Evolutionary conservation across 2,113 vertebrate species (phyloP), one percentile per base, ranked within the genome.

Genomic region (Eulacestoma nigropectus): DNA sequence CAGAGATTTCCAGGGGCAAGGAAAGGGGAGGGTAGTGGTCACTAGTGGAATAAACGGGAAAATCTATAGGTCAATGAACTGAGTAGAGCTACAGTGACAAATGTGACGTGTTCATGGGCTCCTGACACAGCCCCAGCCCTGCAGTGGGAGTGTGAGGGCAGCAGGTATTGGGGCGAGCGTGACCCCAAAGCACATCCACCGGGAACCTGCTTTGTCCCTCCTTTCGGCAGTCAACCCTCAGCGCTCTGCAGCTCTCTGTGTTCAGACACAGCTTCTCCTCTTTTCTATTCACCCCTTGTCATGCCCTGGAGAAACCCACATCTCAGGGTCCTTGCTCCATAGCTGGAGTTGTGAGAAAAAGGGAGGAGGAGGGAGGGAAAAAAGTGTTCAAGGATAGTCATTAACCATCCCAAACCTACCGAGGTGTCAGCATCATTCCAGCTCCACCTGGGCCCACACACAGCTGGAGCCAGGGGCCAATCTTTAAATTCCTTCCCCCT

Each of bases 81-180:
- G 37, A 62, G 52, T 5, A n/a, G 19, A 65, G 12, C 17, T 57
- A 0, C 27, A 88, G n/a, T 37, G 63, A 75, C 35, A 70, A 8
- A 23, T 16, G 26, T 32, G 67, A n/a, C 0, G 0, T 7, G 13
- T 30, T 19, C 52, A 15, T 6, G 42, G 55, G 44, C 47, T 75
- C 22, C 69, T 78, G 0, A 3, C 27, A 23, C 46, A 57, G 42
- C 25, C 60, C 55, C 64, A 21, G 21, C 26, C 30, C 65, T 56
- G 57, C 44, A 47, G 29, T 0, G 4, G 30, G 17, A 46, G 42
- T 17, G 0, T 12, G 39, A 84, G 68, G 44, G 15, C 46, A 42
- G 67, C 2, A 6, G 55, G 35, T 29, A 8, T 6, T 27, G 26
- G 29, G 20, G 42, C 29, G 49, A 57, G 33, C 4, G 26, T 57